Percentiles rank a stretch among this genome's conserved stretches.
Evolutionary conservation across 2,797 vertebrate genomes (phyloP).

Genomic region (Meda fulgida): DNA sequence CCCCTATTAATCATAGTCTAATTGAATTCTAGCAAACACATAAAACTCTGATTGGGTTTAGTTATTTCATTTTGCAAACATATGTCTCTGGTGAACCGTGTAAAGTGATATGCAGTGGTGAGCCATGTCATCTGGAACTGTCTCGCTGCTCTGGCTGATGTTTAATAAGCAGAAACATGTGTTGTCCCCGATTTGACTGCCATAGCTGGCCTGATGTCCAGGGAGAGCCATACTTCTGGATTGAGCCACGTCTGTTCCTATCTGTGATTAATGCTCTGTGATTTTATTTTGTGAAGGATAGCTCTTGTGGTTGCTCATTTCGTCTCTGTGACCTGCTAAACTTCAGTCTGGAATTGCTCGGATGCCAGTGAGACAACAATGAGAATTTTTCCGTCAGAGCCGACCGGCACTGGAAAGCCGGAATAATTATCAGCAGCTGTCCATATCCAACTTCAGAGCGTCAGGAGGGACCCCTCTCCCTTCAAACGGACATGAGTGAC

Average conservation of each 20-base stretch:
- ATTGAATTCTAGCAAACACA: slow-evolving; percentile 80
- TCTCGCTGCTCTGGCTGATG: slow-evolving; percentile 67
- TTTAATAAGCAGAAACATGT: slow-evolving; percentile 72
- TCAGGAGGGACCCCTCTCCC: slow-evolving; percentile 3
- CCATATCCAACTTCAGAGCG: slow-evolving; percentile 31
- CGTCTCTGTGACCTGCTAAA: slow-evolving; percentile 39
- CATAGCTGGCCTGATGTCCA: slow-evolving; percentile 54
- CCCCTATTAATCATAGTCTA: slow-evolving; percentile 76
- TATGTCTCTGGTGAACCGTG: slow-evolving; percentile 80
- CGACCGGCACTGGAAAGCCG: slow-evolving; percentile 3
- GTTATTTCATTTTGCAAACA: slow-evolving; percentile 83
- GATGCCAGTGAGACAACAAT: slow-evolving; percentile 39
- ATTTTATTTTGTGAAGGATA: slow-evolving; percentile 46
- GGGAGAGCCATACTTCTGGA: slow-evolving; percentile 41
- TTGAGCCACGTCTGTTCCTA: slow-evolving; percentile 42
- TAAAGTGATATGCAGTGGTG: slow-evolving; percentile 79
- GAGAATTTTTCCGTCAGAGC: slow-evolving; percentile 24
- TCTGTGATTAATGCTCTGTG: slow-evolving; percentile 45
- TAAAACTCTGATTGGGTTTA: slow-evolving; percentile 81
- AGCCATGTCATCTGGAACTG: slow-evolving; percentile 76
- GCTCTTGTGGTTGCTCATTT: slow-evolving; percentile 37
- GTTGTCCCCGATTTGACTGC: slow-evolving; percentile 66
- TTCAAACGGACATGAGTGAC: slow-evolving; percentile 2
- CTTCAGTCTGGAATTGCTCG: slow-evolving; percentile 17
- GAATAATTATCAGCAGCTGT: slow-evolving; percentile 50